Conservation (phyloP, 1,140 invertebrate species). For the Leguminivora glycinivorella region DNA sequence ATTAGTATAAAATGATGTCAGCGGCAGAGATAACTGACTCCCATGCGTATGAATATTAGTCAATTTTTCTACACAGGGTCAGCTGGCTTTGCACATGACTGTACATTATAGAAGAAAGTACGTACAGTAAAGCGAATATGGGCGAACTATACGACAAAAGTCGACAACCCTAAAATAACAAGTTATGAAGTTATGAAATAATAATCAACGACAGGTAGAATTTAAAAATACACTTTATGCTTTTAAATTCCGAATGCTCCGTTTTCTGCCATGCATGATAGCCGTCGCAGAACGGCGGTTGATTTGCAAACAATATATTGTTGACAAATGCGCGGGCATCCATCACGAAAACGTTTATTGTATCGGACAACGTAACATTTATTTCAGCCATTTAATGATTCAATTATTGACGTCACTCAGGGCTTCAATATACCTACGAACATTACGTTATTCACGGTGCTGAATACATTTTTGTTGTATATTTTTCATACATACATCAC, state of each 20-base stretch:
- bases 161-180: too few relatives aligned
- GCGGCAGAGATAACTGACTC: too few relatives aligned
- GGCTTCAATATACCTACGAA: neutral
- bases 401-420: neutral
- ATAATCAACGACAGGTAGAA: neutral
- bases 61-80: too few relatives aligned
- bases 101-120: too few relatives aligned
- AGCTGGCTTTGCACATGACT: too few relatives aligned
- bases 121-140: too few relatives aligned
- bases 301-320: conserved; percentile 50
- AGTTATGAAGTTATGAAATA: too few relatives aligned
- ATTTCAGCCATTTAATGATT: conserved; percentile 17
- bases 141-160: too few relatives aligned
- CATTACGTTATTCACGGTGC: neutral
- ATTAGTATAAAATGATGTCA: too few relatives aligned
- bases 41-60: too few relatives aligned
- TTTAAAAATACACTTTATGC: neutral
- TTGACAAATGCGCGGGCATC: conserved; percentile 66
- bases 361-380: conserved; percentile 47
- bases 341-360: conserved; percentile 65
- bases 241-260: neutral
- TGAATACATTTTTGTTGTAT: too few relatives aligned
- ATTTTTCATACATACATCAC: too few relatives aligned
- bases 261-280: conserved; percentile 4
- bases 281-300: conserved; percentile 15